These are phyloP conservation scores for Gymnoscopelus braueri DNA, from an alignment of 2,797 vertebrate species.

Conservation along the genomic window DNA sequence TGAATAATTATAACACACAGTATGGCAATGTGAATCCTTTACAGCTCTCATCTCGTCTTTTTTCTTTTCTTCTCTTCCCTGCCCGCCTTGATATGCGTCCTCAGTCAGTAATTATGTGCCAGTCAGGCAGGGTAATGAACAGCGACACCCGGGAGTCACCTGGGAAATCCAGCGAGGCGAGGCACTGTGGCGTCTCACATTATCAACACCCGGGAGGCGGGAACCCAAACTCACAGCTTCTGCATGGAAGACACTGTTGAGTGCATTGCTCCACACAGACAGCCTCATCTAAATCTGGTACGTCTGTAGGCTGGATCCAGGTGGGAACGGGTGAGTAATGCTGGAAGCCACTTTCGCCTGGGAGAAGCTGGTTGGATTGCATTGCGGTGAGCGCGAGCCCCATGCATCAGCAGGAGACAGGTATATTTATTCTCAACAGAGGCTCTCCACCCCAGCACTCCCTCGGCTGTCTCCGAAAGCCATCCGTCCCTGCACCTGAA, in stretches of 20 bases:
- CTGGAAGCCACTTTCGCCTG: conserved; percentile 58
- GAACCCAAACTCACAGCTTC: conserved; percentile 20
- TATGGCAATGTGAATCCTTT: conserved; percentile 21
- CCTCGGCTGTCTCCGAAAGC: conserved; percentile 69
- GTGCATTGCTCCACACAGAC: conserved; percentile 39
- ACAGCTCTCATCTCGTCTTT: conserved; percentile 42
- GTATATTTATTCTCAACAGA: conserved; percentile 81
- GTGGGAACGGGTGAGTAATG: conserved; percentile 67
- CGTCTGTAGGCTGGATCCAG: conserved; percentile 59
- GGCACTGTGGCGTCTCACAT: conserved; percentile 24
- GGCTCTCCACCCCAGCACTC: conserved; percentile 73
- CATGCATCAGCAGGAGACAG: conserved; percentile 79
- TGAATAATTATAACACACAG: conserved; percentile 1
- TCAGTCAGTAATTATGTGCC: conserved; percentile 47
- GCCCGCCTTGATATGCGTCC: conserved; percentile 39
- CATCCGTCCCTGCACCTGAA: conserved; percentile 80
- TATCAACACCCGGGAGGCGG: conserved; percentile 49
- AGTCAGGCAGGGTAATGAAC: conserved; percentile 53
- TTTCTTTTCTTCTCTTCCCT: conserved; percentile 8
- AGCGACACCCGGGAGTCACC: conserved; percentile 36
- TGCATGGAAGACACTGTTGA: conserved; percentile 39
- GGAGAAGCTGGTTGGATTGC: conserved; percentile 75
- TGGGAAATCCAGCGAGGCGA: conserved; percentile 40
- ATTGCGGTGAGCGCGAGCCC: conserved; percentile 73
- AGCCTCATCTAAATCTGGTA: conserved; percentile 43